phyloP scores from a whole-genome alignment of 2,797 vertebrate genomes.

The Synaphobranchus kaupii region DNA sequence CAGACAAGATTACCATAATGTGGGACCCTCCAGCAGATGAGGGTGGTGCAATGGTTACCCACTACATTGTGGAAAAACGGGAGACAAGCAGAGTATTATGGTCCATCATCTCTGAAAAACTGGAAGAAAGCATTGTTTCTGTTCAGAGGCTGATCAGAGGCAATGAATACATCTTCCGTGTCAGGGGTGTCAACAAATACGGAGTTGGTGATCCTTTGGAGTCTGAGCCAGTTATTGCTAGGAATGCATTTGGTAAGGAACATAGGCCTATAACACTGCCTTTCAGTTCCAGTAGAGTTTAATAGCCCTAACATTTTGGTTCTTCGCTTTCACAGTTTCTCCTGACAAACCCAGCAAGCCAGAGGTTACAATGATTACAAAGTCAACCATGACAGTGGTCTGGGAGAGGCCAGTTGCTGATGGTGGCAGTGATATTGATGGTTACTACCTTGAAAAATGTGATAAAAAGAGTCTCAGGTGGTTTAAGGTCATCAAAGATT shows the following conservation, averaged over 20 bases:
- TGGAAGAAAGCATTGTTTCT: conserved; percentile 85
- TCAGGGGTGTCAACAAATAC: conserved; percentile 95
- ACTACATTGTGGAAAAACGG: conserved; percentile 96
- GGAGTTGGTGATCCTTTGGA: conserved; percentile 92
- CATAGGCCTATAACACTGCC: neutral
- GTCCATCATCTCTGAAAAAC: conserved; percentile 94
- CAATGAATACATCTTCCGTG: conserved; percentile 96
- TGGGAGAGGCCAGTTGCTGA: conserved; percentile 91
- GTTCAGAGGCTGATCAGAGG: conserved; percentile 94
- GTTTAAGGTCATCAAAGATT: conserved; percentile 95
- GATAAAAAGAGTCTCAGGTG: conserved; percentile 97
- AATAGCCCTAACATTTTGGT: neutral
- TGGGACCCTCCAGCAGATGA: conserved; percentile 93
- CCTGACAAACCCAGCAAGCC: conserved; percentile 91
- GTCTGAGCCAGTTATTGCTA: conserved; percentile 86
- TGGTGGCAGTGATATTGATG: conserved; percentile 92
- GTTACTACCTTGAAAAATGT: conserved; percentile 94
- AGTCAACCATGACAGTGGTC: conserved; percentile 91
- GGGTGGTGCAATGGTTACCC: conserved; percentile 90
- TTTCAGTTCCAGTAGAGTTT: neutral
- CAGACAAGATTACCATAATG: conserved; percentile 89
- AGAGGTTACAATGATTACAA: conserved; percentile 89
- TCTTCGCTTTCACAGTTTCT: conserved; percentile 73
- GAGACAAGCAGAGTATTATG: conserved; percentile 96
- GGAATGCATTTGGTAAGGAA: conserved; percentile 90